Base-by-base conservation (phyloP, 2,113 vertebrate genomes). In the Platysteira castanea region DNA sequence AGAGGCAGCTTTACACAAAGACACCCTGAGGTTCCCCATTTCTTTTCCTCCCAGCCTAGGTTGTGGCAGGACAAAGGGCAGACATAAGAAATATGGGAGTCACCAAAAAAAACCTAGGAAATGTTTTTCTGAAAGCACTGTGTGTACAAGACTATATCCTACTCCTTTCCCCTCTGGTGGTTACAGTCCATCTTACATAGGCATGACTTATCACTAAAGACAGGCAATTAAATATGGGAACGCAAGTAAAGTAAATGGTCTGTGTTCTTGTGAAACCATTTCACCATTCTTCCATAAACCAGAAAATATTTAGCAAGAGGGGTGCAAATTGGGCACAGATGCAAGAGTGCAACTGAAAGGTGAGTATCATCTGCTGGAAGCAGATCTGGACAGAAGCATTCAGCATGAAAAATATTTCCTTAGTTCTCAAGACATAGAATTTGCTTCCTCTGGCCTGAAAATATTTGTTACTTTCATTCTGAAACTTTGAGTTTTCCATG, bases 271-370 rank as follows among this genome's bases (percentile, higher is more conserved):
- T 92, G 97, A 97, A 98, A 97, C 42, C 74, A 95, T 97, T 98
- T 96, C 97, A 77, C 91, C 96, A 76, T 41, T 69, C 69, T 83
- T 85, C 95, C 84, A 83, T 79, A 93, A 93, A 97, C 96, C 97
- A 95, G 96, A 97, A 97, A 93, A 35, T 73, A 78, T 98, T 95
- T 97, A 97, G 97, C 93, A 95, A 97, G 96, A 90, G 61, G 91
- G 95, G 86, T 92, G 76, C 73, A 64, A 91, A 93, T 71, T 41
- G 61, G 39, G 56, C 44, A 52, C 33, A 87, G 88, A 77, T 77
- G 88, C 71, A 92, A 83, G 63, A 78, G 11, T 52, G 52, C 1
- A 28, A 90, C 57, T 65, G 71, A 83, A 93, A 94, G 77, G 91
- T 80, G 75, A 56, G 42, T 68, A 41, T 47, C 91, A 52, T 63